phyloP scores from a whole-genome alignment of 2,888 invertebrate species.

The Odiellus spinosus region DNA sequence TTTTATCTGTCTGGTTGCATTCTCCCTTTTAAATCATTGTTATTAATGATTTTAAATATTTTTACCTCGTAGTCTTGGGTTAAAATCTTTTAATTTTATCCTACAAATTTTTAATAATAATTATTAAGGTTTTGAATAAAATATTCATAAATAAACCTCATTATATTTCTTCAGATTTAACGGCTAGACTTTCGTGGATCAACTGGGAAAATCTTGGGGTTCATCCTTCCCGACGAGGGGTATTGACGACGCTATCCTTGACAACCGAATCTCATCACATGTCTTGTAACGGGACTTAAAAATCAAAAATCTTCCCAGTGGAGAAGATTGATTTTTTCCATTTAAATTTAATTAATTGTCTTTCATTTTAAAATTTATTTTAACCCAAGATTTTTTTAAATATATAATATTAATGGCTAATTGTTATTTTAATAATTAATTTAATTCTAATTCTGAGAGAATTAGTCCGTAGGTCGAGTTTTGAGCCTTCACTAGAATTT shows the following conservation, averaged over 20 bases:
- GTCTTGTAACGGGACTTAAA: background rate
- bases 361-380: background rate
- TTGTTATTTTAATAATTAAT: background rate
- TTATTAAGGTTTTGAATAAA: background rate
- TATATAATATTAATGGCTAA: background rate
- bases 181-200: slow-evolving; percentile 93
- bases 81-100: no score
- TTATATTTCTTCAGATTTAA: slow-evolving; percentile 54
- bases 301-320: background rate
- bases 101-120: no score
- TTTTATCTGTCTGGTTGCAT: background rate
- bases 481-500: no score
- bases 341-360: background rate
- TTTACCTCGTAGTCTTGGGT: no score
- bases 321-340: background rate
- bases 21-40: no score
- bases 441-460: background rate
- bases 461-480: no score
- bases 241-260: slow-evolving; percentile 61
- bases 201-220: slow-evolving; percentile 98
- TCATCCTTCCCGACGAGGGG: slow-evolving; percentile 67
- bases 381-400: background rate
- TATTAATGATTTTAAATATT: no score
- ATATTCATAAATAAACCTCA: slow-evolving; percentile 19
- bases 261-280: slow-evolving; percentile 41